These are phyloP conservation scores for Crypturellus undulatus DNA, from an alignment of 2,113 vertebrate species.

Conservation along the genomic window DNA sequence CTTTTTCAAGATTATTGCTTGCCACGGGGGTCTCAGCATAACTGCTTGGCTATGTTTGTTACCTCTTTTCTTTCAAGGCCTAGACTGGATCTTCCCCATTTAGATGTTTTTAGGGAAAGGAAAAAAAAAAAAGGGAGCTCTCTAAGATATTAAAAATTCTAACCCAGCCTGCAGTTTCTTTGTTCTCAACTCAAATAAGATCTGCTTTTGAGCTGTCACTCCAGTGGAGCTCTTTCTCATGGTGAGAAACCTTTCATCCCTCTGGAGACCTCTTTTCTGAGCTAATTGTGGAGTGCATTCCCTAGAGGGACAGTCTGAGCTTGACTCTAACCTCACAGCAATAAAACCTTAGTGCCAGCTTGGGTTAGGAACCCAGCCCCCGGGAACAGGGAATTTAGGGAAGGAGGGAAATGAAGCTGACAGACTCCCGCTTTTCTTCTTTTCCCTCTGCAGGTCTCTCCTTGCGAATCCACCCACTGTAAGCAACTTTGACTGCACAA, in stretches of 20 bases:
- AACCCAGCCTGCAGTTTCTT: slow-evolving; percentile 7
- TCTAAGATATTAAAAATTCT: not conserved
- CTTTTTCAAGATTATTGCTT: slow-evolving; percentile 59
- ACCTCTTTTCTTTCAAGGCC: slow-evolving; percentile 1
- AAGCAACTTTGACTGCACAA: not conserved
- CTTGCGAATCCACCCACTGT: not conserved
- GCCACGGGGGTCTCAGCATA: slow-evolving; percentile 39
- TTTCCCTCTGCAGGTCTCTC: not conserved
- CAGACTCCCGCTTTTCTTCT: not conserved
- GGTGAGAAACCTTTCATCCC: not conserved
- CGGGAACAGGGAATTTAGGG: not conserved
- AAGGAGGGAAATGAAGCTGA: not conserved
- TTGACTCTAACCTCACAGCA: not conserved
- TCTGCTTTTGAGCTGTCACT: not conserved
- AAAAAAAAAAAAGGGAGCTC: not conserved
- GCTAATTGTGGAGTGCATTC: not conserved
- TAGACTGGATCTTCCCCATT: not conserved
- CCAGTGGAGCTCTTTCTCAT: not conserved
- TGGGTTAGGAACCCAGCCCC: not conserved
- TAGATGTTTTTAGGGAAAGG: not conserved
- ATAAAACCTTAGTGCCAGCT: slow-evolving; percentile 1
- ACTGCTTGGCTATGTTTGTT: not conserved
- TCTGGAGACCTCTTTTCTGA: not conserved
- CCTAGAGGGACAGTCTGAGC: not conserved
- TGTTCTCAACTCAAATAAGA: not conserved